These are phyloP conservation scores for Ylistrum balloti DNA, from an alignment of 1,140 invertebrate genomes.

Conservation along the genomic window DNA sequence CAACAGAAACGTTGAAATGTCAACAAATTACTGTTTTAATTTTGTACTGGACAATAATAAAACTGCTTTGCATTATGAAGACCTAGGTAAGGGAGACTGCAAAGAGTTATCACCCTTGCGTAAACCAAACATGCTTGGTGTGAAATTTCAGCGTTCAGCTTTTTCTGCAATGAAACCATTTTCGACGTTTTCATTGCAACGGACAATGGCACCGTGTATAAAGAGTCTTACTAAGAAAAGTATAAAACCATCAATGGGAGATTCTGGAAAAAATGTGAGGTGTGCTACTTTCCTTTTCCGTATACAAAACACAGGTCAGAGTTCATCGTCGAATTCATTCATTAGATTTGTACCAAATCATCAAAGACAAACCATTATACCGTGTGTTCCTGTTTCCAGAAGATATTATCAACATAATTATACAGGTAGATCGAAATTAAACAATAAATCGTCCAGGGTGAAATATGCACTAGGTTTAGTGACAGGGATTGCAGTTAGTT, in stretches of 20 bases:
- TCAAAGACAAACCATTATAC: neutral
- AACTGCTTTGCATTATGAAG: no score
- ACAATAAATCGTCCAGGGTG: neutral
- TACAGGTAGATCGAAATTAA: neutral
- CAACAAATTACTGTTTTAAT: no score
- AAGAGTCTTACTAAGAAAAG: neutral
- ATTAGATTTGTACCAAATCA: neutral
- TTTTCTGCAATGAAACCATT: neutral
- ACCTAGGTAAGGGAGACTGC: no score
- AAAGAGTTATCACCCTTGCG: conserved; percentile 21
- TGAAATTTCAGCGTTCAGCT: neutral
- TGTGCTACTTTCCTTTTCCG: conserved; percentile 26
- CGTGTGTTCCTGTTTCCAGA: neutral
- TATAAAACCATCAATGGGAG: neutral
- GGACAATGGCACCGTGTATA: neutral
- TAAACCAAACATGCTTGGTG: neutral
- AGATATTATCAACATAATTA: neutral
- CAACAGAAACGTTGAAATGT: no score
- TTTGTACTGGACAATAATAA: no score
- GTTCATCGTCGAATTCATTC: neutral
- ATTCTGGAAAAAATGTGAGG: neutral
- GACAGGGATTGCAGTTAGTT: neutral
- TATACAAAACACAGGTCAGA: neutral
- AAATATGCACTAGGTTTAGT: neutral
- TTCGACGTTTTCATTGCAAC: neutral